phyloP scores from a whole-genome alignment of 2,888 invertebrate genomes.

The Drymonia ruficornis region DNA sequence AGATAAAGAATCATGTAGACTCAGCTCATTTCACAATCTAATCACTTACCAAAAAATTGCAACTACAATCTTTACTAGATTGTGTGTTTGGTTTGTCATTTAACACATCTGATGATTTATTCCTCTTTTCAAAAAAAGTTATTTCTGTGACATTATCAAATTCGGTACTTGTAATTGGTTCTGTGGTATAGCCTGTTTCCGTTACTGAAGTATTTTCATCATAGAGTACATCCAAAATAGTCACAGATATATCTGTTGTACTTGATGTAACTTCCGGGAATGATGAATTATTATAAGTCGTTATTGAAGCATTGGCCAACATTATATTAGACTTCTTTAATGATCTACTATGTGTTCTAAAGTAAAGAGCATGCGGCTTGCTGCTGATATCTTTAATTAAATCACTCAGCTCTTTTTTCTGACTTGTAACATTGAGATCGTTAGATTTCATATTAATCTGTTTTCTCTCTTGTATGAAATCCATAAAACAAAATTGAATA shows the following conservation, averaged over 20 bases:
- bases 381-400: constrained; percentile 53
- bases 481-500: constrained; percentile 76
- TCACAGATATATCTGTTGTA: constrained; percentile 55
- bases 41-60: constrained; percentile 67
- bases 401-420: constrained; percentile 48
- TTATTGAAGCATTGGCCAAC: constrained; percentile 25
- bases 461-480: constrained; percentile 64
- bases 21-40: neutral
- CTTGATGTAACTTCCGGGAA: constrained; percentile 39
- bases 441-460: constrained; percentile 36
- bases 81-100: constrained; percentile 45
- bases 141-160: constrained; percentile 72
- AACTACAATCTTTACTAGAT: constrained; percentile 52
- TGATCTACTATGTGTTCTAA: constrained; percentile 44
- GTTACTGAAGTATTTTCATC: constrained; percentile 64
- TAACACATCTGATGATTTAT: constrained; percentile 49
- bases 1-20: neutral
- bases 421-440: constrained; percentile 48
- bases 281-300: constrained; percentile 48
- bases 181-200: constrained; percentile 55
- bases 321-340: constrained; percentile 19
- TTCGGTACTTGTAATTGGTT: constrained; percentile 53
- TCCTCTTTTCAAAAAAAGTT: constrained; percentile 58
- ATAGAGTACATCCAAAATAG: constrained; percentile 63
- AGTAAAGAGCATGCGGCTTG: constrained; percentile 70